Percentiles rank a stretch among this genome's conserved stretches.
These are phyloP conservation scores for Hipparchia sbordonii DNA, from an alignment of 2,888 invertebrate species.

Conservation along the genomic window DNA sequence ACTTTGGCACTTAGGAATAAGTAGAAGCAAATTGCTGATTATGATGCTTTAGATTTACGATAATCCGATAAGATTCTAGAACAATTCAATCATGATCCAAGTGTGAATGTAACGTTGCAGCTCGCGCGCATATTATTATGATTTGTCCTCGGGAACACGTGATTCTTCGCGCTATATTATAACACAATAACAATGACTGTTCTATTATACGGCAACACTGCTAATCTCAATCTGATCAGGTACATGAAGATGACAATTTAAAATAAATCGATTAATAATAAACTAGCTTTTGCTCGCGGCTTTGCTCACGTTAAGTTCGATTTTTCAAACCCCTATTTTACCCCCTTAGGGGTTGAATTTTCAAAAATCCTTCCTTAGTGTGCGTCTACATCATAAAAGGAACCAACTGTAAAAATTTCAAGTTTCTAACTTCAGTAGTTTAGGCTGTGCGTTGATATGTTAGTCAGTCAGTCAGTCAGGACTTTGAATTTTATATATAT, in stretches of 20 bases:
- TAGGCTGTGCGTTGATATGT: too few relatives aligned
- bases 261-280: background rate
- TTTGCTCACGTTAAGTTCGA: too few relatives aligned
- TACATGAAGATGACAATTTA: background rate
- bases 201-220: background rate
- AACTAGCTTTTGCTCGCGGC: too few relatives aligned
- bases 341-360: too few relatives aligned
- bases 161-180: slow-evolving; percentile 55
- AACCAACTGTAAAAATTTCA: too few relatives aligned
- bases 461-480: too few relatives aligned
- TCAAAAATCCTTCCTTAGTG: too few relatives aligned
- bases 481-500: too few relatives aligned
- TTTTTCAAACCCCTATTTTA: too few relatives aligned
- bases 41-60: slow-evolving; percentile 24
- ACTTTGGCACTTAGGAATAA: background rate
- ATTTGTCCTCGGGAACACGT: slow-evolving; percentile 59
- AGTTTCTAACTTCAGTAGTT: too few relatives aligned
- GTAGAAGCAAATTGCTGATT: slow-evolving; percentile 12
- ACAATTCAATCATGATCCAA: slow-evolving; percentile 51
- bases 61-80: slow-evolving; percentile 47
- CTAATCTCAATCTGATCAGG: background rate
- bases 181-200: slow-evolving; percentile 50
- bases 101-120: slow-evolving; percentile 49
- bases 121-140: slow-evolving; percentile 39
- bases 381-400: too few relatives aligned